Conservation (phyloP, 2,888 invertebrate genomes). For the Polyommatus iphigenia region DNA sequence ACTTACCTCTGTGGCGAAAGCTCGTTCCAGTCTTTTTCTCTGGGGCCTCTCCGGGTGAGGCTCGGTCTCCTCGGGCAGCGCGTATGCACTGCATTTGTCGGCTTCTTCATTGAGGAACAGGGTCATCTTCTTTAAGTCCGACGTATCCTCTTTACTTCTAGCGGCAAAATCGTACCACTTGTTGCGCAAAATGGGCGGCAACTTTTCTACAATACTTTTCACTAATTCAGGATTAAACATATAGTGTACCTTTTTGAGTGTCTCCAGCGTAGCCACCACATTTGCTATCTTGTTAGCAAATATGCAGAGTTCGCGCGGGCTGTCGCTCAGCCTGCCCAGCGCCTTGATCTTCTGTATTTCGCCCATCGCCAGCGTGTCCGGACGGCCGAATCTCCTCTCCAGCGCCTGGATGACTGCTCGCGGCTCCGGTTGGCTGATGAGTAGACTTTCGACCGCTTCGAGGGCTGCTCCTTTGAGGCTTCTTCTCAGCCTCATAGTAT, state of each 20-base stretch:
- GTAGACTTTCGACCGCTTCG: neutral
- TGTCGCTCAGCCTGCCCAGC: neutral
- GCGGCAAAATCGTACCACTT: conserved; percentile 9
- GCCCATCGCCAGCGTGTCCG: neutral
- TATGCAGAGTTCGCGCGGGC: neutral
- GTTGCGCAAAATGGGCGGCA: neutral
- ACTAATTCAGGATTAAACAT: neutral
- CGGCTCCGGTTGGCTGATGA: neutral
- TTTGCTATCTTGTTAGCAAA: conserved; percentile 12
- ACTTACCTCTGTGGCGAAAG: neutral
- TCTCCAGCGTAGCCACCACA: neutral
- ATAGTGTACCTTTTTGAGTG: neutral
- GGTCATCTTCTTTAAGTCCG: neutral
- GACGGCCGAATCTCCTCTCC: neutral
- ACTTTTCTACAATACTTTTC: neutral
- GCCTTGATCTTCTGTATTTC: neutral
- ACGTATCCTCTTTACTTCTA: neutral
- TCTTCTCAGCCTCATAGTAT: neutral
- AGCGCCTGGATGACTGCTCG: neutral
- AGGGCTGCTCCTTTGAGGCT: neutral
- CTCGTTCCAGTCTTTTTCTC: neutral
- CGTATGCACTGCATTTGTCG: too few species aligned
- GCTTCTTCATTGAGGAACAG: too few species aligned
- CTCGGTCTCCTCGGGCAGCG: neutral
- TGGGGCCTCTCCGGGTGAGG: neutral